Percentiles rank a stretch among this genome's conserved stretches.
Conservation (phyloP, 1,140 invertebrate genomes). For the Stenopsyche tienmushanensis region DNA sequence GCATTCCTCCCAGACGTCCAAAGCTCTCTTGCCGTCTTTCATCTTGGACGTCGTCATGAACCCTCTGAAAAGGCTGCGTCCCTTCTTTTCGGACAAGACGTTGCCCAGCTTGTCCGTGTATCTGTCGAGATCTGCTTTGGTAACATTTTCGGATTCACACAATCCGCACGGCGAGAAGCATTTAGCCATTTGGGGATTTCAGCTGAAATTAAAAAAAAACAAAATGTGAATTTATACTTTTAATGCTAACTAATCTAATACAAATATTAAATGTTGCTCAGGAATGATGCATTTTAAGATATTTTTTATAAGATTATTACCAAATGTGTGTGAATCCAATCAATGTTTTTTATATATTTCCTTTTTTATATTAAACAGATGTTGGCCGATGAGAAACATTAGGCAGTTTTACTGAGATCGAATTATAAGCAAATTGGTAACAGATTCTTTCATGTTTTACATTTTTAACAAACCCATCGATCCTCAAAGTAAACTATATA, state of each 20-base stretch:
- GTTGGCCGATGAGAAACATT: too few relatives aligned
- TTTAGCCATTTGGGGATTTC: conserved; percentile 47
- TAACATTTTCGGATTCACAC: conserved; percentile 49
- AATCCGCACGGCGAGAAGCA: conserved; percentile 53
- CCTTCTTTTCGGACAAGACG: conserved; percentile 52
- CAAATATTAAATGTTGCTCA: not conserved
- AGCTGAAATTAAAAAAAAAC: conserved; percentile 2
- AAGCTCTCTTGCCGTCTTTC: conserved; percentile 46
- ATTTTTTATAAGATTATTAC: too few relatives aligned
- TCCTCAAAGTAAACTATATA: too few relatives aligned
- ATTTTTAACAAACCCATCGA: too few relatives aligned
- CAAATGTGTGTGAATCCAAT: too few relatives aligned
- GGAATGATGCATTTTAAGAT: too few relatives aligned
- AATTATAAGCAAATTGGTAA: too few relatives aligned
- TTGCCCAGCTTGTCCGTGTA: conserved; percentile 56
- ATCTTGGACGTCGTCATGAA: conserved; percentile 52
- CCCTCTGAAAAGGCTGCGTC: conserved; percentile 50
- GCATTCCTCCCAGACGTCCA: conserved; percentile 51
- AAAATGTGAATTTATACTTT: too few relatives aligned
- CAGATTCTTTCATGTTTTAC: too few relatives aligned
- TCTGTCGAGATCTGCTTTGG: conserved; percentile 52
- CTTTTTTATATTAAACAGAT: too few relatives aligned
- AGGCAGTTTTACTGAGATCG: too few relatives aligned
- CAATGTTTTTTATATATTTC: too few relatives aligned
- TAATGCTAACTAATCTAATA: not conserved